These are phyloP conservation scores for Smittia aterrima DNA, from an alignment of 2,888 invertebrate species.

Conservation along the genomic window DNA sequence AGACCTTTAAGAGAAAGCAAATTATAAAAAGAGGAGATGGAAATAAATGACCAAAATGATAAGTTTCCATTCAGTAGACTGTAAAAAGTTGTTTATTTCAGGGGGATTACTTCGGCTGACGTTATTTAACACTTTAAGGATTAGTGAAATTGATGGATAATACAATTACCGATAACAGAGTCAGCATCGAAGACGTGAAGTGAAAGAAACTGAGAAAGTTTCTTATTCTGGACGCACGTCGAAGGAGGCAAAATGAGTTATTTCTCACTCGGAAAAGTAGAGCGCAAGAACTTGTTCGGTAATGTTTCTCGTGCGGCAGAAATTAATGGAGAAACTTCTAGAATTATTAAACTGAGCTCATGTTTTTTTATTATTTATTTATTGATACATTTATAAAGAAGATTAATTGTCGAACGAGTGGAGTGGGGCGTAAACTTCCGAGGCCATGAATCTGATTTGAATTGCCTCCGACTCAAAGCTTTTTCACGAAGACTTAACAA, in stretches of 20 bases:
- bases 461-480: background rate
- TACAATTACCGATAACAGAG: slow-evolving; percentile 34
- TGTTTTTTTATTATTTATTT: slow-evolving; percentile 35
- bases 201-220: background rate
- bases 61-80: background rate
- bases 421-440: background rate
- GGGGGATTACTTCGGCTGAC: slow-evolving; percentile 23
- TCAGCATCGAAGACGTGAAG: slow-evolving; percentile 7
- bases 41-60: slow-evolving; percentile 27
- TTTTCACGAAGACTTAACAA: slow-evolving; percentile 9
- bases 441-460: slow-evolving; percentile 34
- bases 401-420: slow-evolving; percentile 23
- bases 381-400: slow-evolving; percentile 40
- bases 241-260: slow-evolving; percentile 16
- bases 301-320: slow-evolving; percentile 18
- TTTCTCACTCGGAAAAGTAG: slow-evolving; percentile 5
- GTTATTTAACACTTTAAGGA: slow-evolving; percentile 33
- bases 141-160: slow-evolving; percentile 40
- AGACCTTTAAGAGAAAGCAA: too few species aligned
- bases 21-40: too few species aligned
- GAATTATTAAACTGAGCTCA: slow-evolving; percentile 37
- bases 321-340: slow-evolving; percentile 37
- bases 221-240: background rate
- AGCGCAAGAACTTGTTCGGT: slow-evolving; percentile 10
- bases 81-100: slow-evolving; percentile 22